Evolutionary conservation across 2,113 vertebrate species (phyloP).

Genomic region (Phycodurus eques): DNA sequence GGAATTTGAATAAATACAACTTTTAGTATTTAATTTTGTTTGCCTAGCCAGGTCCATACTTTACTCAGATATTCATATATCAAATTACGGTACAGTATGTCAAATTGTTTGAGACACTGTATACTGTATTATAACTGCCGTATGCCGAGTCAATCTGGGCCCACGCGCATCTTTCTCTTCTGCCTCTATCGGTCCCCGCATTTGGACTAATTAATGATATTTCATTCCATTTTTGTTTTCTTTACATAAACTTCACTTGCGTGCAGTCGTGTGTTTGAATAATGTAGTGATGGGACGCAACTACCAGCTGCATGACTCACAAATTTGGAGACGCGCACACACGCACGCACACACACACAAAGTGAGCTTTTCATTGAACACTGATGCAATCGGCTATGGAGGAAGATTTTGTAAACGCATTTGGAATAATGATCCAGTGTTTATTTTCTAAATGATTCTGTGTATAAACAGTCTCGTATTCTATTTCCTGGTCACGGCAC

Average conservation of each 20-base stretch:
- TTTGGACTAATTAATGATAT: conserved; percentile 41
- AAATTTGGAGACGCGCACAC: conserved; percentile 33
- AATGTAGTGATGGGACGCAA: conserved; percentile 24
- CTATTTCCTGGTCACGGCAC: no score
- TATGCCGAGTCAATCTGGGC: neutral
- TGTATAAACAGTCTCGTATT: no score
- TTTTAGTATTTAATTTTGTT: no score
- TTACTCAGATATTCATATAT: neutral
- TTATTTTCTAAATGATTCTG: neutral
- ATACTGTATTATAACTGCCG: neutral
- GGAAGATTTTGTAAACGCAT: conserved; percentile 41
- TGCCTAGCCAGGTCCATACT: neutral
- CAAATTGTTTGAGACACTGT: neutral
- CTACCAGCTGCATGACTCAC: conserved; percentile 34
- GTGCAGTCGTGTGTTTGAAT: neutral
- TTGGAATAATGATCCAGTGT: conserved; percentile 29
- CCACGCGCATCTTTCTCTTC: neutral
- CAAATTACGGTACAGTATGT: neutral
- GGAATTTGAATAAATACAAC: no score
- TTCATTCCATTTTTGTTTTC: conserved; percentile 19
- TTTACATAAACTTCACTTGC: neutral
- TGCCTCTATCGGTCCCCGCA: neutral
- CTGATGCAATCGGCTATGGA: conserved; percentile 20
- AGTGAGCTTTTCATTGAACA: conserved; percentile 28
- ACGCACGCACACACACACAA: neutral